A percentile compares a stretch with the other conserved stretches of the same genome.
Conservation (phyloP, 2,888 invertebrate species). For the Caenorhabditis auriculariae region DNA sequence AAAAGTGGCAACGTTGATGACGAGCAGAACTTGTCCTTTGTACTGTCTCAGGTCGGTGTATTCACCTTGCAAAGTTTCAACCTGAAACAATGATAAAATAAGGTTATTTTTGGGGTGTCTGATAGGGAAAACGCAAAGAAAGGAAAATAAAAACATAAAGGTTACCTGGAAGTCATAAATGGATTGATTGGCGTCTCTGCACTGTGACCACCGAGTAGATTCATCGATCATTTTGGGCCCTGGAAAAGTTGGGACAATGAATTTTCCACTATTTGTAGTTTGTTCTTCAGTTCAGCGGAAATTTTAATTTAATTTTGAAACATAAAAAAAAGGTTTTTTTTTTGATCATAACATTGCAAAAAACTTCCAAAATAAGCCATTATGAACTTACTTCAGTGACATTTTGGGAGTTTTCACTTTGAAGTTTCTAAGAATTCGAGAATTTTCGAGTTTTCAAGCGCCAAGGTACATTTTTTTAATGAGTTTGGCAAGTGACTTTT, state of each 20-base stretch:
- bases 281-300: too few species aligned
- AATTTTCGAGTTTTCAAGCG: too few species aligned
- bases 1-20: slow-evolving; percentile 62
- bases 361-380: too few species aligned
- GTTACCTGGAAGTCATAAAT: slow-evolving; percentile 59
- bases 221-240: slow-evolving; percentile 61
- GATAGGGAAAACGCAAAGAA: background rate
- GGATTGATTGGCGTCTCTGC: slow-evolving; percentile 52
- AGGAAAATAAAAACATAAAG: background rate
- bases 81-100: slow-evolving; percentile 22
- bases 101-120: background rate
- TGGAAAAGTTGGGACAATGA: slow-evolving; percentile 11
- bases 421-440: too few species aligned
- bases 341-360: too few species aligned
- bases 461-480: too few species aligned
- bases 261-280: too few species aligned
- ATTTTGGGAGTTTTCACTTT: too few species aligned
- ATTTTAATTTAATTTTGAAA: too few species aligned
- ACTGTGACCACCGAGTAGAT: slow-evolving; percentile 60
- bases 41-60: slow-evolving; percentile 60
- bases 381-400: too few species aligned
- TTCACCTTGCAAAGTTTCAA: slow-evolving; percentile 60
- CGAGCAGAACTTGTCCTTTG: slow-evolving; percentile 57
- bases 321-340: background rate
- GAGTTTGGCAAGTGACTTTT: too few species aligned